Conservation (phyloP, 2,113 vertebrate genomes). For the Ophthalmolycus amberensis region DNA sequence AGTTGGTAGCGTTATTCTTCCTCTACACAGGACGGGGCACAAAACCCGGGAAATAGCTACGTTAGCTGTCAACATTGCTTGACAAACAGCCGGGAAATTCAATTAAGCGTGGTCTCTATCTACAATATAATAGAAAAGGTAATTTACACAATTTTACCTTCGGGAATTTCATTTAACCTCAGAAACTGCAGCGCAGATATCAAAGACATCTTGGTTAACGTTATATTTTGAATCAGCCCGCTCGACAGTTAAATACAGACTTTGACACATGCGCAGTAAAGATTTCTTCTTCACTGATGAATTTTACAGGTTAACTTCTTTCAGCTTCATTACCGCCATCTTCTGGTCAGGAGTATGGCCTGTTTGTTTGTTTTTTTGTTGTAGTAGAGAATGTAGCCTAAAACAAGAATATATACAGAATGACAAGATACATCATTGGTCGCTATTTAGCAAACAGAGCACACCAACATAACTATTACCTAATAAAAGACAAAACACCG, state of each 20-base stretch:
- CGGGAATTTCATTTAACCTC: conserved; percentile 60
- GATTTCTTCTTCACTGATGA: neutral
- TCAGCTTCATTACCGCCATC: conserved; percentile 9
- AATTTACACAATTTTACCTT: conserved; percentile 48
- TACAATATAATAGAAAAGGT: neutral
- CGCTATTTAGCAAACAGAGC: neutral
- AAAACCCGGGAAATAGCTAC: neutral
- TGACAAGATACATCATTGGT: neutral
- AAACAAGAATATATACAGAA: neutral
- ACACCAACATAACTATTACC: neutral
- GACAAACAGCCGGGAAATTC: neutral
- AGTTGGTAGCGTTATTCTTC: neutral
- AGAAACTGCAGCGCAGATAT: conserved; percentile 69
- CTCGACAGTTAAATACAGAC: conserved; percentile 31
- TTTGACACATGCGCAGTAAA: conserved; percentile 25
- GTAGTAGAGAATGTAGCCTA: neutral
- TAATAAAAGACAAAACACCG: neutral
- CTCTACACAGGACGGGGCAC: neutral
- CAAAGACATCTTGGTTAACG: conserved; percentile 74
- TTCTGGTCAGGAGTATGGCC: neutral
- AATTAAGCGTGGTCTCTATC: fast-evolving
- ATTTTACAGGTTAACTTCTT: neutral
- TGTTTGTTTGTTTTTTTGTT: too few species aligned
- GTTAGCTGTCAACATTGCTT: neutral
- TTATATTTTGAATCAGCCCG: conserved; percentile 72